These are phyloP conservation scores for Thereuonema tuberculata DNA, from an alignment of 1,140 invertebrate species.

Conservation along the genomic window DNA sequence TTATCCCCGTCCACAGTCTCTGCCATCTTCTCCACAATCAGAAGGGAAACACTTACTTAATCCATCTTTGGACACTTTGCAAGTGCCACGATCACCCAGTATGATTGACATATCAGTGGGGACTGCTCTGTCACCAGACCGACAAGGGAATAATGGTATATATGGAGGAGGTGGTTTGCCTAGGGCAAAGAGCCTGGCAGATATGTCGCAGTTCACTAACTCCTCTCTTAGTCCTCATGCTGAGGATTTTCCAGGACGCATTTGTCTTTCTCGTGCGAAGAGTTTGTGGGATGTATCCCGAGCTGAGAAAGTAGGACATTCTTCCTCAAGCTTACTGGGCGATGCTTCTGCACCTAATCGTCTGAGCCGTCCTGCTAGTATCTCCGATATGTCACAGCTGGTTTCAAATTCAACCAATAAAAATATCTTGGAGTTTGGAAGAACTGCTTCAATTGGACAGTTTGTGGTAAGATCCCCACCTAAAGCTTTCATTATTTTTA, in stretches of 20 bases:
- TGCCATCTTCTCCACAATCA: not conserved
- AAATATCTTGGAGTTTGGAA: slow-evolving; percentile 1
- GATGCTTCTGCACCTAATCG: not conserved
- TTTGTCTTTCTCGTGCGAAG: not conserved
- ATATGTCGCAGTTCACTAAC: slow-evolving; percentile 4
- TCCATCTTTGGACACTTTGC: not conserved
- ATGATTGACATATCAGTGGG: not conserved
- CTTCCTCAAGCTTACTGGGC: not conserved
- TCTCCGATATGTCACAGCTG: slow-evolving; percentile 10
- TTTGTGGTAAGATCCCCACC: slow-evolving; percentile 10
- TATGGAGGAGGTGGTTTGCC: not conserved
- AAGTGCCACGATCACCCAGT: not conserved
- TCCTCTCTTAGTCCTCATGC: not conserved
- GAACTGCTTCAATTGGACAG: slow-evolving; percentile 3
- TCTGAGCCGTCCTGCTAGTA: not conserved
- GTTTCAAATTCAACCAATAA: not conserved
- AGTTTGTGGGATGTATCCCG: slow-evolving; percentile 10
- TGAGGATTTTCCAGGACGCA: not conserved
- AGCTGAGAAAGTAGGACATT: not conserved
- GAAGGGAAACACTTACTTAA: not conserved
- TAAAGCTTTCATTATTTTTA: not conserved
- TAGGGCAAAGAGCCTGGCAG: slow-evolving; percentile 6
- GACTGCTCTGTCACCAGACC: not conserved
- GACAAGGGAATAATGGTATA: too few species aligned
- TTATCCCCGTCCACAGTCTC: not conserved